Percentiles rank a stretch among this genome's conserved stretches.
These are phyloP conservation scores for Isichthys henryi DNA, from an alignment of 2,113 vertebrate genomes.

Conservation along the genomic window DNA sequence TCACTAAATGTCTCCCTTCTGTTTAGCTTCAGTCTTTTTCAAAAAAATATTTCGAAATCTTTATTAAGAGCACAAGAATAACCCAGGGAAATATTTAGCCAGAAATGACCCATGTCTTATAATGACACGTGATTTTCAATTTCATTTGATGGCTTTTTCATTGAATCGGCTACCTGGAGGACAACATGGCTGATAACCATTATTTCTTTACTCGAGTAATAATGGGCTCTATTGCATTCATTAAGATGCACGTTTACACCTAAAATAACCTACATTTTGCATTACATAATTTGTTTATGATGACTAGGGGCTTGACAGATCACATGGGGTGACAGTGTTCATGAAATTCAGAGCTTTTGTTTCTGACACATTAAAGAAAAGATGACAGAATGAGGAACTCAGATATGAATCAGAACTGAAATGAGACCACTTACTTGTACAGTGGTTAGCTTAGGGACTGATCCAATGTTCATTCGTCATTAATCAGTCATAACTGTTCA, in stretches of 20 bases:
- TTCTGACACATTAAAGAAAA: no score
- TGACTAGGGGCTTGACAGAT: not conserved
- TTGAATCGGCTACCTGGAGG: not conserved
- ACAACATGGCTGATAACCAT: not conserved
- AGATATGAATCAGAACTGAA: not conserved
- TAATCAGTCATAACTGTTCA: not conserved
- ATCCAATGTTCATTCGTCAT: not conserved
- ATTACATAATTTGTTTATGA: not conserved
- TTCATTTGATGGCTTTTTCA: not conserved
- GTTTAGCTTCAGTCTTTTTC: not conserved
- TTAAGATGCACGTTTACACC: not conserved
- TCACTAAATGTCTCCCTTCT: not conserved
- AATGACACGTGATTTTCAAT: not conserved
- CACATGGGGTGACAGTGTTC: not conserved
- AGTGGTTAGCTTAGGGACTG: not conserved
- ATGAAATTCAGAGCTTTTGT: not conserved
- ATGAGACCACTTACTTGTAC: not conserved
- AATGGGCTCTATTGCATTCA: not conserved
- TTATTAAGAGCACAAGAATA: not conserved
- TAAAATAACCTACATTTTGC: not conserved
- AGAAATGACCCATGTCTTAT: not conserved
- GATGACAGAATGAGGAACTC: not conserved
- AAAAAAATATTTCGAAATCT: not conserved
- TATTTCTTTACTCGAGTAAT: not conserved
- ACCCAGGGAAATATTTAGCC: not conserved